Evolutionary conservation across 2,888 invertebrate genomes (phyloP), one percentile per base, ranked within the genome.

Genomic region (Cryptops parisi): DNA sequence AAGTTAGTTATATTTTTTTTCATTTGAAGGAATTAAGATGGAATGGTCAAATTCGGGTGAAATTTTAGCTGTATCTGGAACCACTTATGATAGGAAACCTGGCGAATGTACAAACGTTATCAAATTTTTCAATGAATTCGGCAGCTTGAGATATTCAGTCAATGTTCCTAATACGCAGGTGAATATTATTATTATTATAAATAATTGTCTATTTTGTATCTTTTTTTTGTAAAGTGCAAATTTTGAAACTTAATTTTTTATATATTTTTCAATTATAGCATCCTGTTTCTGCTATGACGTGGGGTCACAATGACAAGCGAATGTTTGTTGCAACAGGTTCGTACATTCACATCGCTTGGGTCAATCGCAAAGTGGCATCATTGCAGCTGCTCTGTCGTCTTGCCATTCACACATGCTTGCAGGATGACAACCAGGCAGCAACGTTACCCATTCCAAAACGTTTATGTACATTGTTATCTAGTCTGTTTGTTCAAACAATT

Each of bases 21-120:
- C 15, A n/a, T 38, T 26, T 58, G 24, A 60, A 69, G 69, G 66
- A 45, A 58, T 71, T 25, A 66, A 84, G 61, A 86, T 94, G 77
- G 94, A 96, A 72, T 96, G 96, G 96, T 91, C 91, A 57, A 94
- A 93, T 69, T 90, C 90, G 1, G 80, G 90, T 27, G 89, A 91
- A 67, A 72, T 91, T 52, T 73, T 96, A 56, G 94, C 93, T 0
- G 89, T 94, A 1, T 91, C 90, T 46, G 94, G 96, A 1, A 15
- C 47, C 22, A 55, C 54, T 15, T 56, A 53, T 15, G 47, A 54
- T 2, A 50, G 53, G 46, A 55, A 55, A 21, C 21, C 51, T n/a
- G 51, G 57, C 48, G 77, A 83, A 55, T 86, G 78, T 70, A 80
- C 78, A 62, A 90, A 91, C 70, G 73, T 86, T 55, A 76, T 96